Percentiles rank a stretch among this genome's conserved stretches.
These are phyloP conservation scores for Leptopilina drosophilae DNA, from an alignment of 2,888 invertebrate genomes.

Conservation along the genomic window DNA sequence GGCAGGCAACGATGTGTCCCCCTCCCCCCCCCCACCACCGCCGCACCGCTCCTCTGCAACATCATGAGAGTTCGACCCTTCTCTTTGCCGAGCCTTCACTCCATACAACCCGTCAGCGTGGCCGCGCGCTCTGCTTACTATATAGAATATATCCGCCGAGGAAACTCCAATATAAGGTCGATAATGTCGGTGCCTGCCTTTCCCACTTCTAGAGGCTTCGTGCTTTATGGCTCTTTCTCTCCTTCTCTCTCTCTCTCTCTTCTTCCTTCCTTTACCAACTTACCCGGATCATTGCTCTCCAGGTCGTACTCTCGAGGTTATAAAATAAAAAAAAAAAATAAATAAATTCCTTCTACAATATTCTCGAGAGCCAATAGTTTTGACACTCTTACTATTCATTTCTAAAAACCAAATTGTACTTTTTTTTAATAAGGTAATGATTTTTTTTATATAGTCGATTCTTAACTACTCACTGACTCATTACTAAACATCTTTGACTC, in stretches of 20 bases:
- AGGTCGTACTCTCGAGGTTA: conserved; percentile 34
- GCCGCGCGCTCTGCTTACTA: conserved; percentile 43
- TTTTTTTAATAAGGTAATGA: neutral
- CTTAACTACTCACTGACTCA: too few species aligned
- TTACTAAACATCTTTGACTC: too few species aligned
- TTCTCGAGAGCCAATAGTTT: conserved; percentile 4
- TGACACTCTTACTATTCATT: conserved; percentile 1
- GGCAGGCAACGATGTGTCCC: conserved; percentile 60
- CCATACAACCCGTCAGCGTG: conserved; percentile 22
- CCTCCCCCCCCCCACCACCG: conserved; percentile 45
- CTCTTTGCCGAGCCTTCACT: conserved; percentile 46
- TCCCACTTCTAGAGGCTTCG: conserved; percentile 40
- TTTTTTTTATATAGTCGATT: neutral
- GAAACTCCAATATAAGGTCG: conserved; percentile 65
- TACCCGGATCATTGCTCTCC: conserved; percentile 37
- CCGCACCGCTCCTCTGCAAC: conserved; percentile 18
- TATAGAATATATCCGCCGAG: conserved; percentile 61
- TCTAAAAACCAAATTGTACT: too few species aligned
- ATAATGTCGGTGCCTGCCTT: conserved; percentile 56
- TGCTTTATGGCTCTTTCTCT: conserved; percentile 49
- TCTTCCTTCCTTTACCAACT: conserved; percentile 7
- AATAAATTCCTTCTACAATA: conserved; percentile 15
- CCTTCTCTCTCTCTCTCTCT: conserved; percentile 24
- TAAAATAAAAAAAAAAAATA: neutral
- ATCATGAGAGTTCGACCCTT: conserved; percentile 45